Conservation (phyloP, 2,888 invertebrate species). For the Iselma pallidipennis region DNA sequence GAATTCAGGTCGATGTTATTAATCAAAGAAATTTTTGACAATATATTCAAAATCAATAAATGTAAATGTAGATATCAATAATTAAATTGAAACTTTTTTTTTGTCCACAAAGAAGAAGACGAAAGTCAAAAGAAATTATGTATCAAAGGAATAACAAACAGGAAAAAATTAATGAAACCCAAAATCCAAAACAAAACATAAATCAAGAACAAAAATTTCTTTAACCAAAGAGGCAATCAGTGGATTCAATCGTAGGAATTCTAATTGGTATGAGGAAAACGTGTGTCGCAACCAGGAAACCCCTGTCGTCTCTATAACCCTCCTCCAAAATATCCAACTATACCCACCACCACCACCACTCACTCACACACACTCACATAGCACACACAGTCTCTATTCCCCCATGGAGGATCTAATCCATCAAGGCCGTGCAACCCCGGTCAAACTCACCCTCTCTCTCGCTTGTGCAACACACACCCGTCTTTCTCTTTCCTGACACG, state of each 20-base stretch:
- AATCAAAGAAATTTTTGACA: constrained; percentile 29
- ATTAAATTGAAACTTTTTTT: constrained; percentile 8
- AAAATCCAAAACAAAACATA: constrained; percentile 39
- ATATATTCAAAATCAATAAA: constrained; percentile 14
- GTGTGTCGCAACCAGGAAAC: constrained; percentile 44
- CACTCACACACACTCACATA: constrained; percentile 38
- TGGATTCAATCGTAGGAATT: constrained; percentile 55
- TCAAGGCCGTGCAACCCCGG: constrained; percentile 59
- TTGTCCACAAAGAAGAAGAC: too few relatives aligned
- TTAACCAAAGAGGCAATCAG: constrained; percentile 45
- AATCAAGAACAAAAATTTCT: constrained; percentile 36
- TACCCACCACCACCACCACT: constrained; percentile 18
- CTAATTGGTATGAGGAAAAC: constrained; percentile 54
- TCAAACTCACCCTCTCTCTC: constrained; percentile 58
- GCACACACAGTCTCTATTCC: constrained; percentile 61
- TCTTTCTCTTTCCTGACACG: constrained; percentile 57
- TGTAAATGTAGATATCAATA: constrained; percentile 10
- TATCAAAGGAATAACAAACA: constrained; percentile 27
- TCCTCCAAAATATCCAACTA: neutral
- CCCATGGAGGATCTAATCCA: constrained; percentile 60
- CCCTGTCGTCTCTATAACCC: neutral
- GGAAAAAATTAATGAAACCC: neutral
- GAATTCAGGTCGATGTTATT: constrained; percentile 43
- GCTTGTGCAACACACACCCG: constrained; percentile 25
- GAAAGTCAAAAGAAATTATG: too few relatives aligned